Evolutionary conservation across 2,113 vertebrate species (phyloP).

Genomic region (Nerophis ophidion): DNA sequence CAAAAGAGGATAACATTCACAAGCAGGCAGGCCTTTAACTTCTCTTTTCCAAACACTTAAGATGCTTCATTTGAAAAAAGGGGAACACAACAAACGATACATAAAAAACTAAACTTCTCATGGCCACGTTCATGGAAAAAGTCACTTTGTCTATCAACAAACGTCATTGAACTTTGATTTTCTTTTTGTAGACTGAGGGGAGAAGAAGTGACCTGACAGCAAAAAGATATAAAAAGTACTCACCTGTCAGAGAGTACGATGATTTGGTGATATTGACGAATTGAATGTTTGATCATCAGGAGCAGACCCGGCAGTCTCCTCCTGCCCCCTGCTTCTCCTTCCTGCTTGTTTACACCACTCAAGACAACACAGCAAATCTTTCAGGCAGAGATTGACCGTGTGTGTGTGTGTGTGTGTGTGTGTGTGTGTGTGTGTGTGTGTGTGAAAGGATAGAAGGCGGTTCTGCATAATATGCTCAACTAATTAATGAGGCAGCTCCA

Average conservation of each 20-base stretch:
- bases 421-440: conserved; percentile 7
- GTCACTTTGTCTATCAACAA: too few relatives aligned
- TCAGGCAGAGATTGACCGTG: conserved; percentile 17
- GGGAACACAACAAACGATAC: not conserved
- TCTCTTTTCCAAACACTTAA: conserved; percentile 42
- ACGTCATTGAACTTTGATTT: not conserved
- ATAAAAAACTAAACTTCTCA: not conserved
- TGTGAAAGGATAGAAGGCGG: not conserved
- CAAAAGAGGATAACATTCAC: conserved; percentile 19
- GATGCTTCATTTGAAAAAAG: not conserved
- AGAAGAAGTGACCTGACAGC: not conserved
- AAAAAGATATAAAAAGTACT: conserved; percentile 18
- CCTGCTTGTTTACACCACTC: conserved; percentile 31
- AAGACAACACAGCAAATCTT: conserved; percentile 43
- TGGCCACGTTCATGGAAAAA: not conserved
- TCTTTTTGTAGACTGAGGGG: not conserved
- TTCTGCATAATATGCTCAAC: conserved; percentile 49
- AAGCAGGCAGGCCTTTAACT: conserved; percentile 25
- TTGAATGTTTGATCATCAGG: conserved; percentile 33
- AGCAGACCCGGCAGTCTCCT: conserved; percentile 24
- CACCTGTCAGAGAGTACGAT: conserved; percentile 38
- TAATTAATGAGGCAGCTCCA: conserved; percentile 51
- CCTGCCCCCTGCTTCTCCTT: conserved; percentile 39
- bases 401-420: conserved; percentile 9
- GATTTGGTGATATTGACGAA: conserved; percentile 11